Conservation (phyloP, 2,113 vertebrate genomes). For the Sapayoa aenigma region DNA sequence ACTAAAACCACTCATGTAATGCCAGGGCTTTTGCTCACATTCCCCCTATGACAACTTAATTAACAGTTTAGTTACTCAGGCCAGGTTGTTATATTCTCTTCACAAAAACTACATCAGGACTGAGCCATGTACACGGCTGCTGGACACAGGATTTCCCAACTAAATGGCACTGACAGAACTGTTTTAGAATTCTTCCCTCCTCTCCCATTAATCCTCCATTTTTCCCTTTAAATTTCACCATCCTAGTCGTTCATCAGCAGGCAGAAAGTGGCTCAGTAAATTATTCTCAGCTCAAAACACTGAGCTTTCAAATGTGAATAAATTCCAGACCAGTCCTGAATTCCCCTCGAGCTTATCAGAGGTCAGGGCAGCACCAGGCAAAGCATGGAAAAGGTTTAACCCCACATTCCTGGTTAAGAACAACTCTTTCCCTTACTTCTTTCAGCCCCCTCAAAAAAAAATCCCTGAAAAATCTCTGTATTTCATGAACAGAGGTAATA, state of each 20-base stretch:
- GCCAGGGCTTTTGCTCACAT: neutral
- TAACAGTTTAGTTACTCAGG: neutral
- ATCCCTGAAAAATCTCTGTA: neutral
- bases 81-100: neutral
- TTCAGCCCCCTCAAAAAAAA: neutral
- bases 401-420: conserved; percentile 1
- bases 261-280: neutral
- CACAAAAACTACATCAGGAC: neutral
- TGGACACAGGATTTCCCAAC: neutral
- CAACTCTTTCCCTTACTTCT: neutral
- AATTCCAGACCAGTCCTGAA: neutral
- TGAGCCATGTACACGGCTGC: fast-evolving
- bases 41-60: neutral
- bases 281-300: neutral
- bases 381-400: neutral
- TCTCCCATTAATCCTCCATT: neutral
- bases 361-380: neutral
- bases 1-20: neutral
- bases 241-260: neutral
- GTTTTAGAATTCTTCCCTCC: neutral
- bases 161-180: neutral
- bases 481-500: neutral
- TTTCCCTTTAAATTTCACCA: neutral
- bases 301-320: neutral
- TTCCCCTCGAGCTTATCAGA: neutral